Evolutionary conservation across 2,888 invertebrate genomes (phyloP), one percentile per base, ranked within the genome.

Genomic region (Oxyscelio sp.): DNA sequence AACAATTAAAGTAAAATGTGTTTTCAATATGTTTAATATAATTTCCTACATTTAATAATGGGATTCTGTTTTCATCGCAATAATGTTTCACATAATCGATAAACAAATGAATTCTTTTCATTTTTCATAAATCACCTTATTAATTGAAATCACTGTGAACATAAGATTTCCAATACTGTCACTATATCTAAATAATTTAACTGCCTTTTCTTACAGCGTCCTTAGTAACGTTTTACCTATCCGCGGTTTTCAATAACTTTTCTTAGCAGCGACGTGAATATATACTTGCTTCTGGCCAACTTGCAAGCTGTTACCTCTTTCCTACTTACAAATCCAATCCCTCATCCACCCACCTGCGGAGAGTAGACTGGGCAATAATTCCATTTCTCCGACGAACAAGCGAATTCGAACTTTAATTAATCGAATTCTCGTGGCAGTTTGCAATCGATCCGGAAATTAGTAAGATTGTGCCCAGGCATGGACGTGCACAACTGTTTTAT

Each of bases 391-490:
- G 84, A 89, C 91, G 90, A 90, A 91, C 89, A 83, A 88, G 88
- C 89, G 89, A 91, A 91, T 92, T 91, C 91, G 91, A 92, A 92
- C 91, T 92, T 92, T 92, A 92, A 92, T 92, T 92, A 92, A 92
- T 92, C 90, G 91, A 90, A 92, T 91, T 90, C 90, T 87, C 89
- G 87, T 85, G 61, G 83, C 70, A 78, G 84, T 77, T 81, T 81
- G 77, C 71, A 84, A 81, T 88, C 83, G 85, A 87, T 87, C 88
- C 89, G 88, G 88, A 90, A 91, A 91, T 91, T 90, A 91, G 90
- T 90, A 90, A 91, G 91, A 90, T 91, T 87, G 87, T 48, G 66
- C n/a, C 71, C 74, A 77, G 86, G 90, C 83, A 48, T 61, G 66
- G 77, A 71, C 75, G 56, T 52, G 48, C 70, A 66, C 59, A 66